A percentile compares a stretch with the other conserved stretches of the same genome.
phyloP scores from a whole-genome alignment of 1,140 invertebrate species.

The Brachionus rotundiformis region DNA sequence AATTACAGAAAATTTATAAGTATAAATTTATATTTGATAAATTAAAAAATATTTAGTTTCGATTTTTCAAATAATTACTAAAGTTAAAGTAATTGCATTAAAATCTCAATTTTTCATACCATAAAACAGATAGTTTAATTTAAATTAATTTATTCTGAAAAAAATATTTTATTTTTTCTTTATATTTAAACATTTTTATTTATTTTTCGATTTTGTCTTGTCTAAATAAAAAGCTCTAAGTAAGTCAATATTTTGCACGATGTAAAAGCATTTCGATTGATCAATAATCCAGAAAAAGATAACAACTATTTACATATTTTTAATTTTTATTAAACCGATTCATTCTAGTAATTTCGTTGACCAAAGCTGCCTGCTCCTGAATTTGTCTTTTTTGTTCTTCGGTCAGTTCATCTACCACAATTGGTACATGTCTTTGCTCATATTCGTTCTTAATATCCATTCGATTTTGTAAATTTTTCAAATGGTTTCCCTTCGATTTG shows the following conservation, averaged over 20 bases:
- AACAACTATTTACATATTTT: constrained; percentile 31
- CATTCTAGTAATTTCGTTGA: constrained; percentile 30
- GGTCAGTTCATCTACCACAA: not conserved
- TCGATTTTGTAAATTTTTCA: constrained; percentile 51
- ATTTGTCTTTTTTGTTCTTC: constrained; percentile 29
- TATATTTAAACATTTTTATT: no score
- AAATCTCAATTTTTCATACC: no score
- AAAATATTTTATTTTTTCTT: no score
- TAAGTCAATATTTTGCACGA: not conserved
- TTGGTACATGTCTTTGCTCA: constrained; percentile 55
- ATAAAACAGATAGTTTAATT: no score
- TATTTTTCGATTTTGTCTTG: no score
- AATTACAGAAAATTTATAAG: no score
- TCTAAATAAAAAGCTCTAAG: not conserved
- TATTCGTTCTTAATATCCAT: constrained; percentile 55
- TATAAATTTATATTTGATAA: no score
- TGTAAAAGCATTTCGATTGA: not conserved
- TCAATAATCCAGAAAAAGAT: not conserved
- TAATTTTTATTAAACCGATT: constrained; percentile 33
- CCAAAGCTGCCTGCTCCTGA: not conserved
- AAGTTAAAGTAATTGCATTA: no score
- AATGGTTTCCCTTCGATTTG: constrained; percentile 49
- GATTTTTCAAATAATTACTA: no score
- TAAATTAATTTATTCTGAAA: no score
- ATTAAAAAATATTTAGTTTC: no score